A percentile compares a stretch with the other conserved stretches of the same genome.
These are phyloP conservation scores for Ametastegia equiseti DNA, from an alignment of 2,888 invertebrate species.

Conservation along the genomic window DNA sequence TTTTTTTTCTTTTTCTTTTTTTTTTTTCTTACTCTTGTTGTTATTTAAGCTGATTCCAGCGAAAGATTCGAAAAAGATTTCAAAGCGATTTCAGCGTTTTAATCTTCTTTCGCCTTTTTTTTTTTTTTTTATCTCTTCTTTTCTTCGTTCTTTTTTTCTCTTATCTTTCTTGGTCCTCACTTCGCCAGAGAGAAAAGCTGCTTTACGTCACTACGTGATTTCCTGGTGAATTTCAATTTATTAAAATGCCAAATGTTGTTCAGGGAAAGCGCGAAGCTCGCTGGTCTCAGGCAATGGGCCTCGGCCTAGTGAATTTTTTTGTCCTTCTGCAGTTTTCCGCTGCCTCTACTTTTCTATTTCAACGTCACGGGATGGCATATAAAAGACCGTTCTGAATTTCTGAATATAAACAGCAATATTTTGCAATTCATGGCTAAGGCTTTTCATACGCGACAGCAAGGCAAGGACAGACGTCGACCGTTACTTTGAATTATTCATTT, in stretches of 20 bases:
- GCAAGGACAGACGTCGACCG: constrained; percentile 29
- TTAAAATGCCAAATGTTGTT: constrained; percentile 39
- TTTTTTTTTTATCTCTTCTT: neutral
- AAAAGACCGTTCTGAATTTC: constrained; percentile 53
- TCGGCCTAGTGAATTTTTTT: constrained; percentile 1
- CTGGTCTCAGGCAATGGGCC: too few species aligned
- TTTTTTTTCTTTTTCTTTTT: too few species aligned
- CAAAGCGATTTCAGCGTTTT: neutral
- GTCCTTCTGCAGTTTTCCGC: constrained; percentile 47
- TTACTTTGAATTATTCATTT: constrained; percentile 43
- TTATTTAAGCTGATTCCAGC: constrained; percentile 27
- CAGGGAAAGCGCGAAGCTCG: neutral
- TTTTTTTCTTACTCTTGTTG: too few species aligned
- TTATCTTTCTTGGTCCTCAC: neutral
- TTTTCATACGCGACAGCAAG: constrained; percentile 18
- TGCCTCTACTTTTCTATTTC: constrained; percentile 50
- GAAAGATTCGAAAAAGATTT: constrained; percentile 18
- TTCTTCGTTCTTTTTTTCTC: neutral
- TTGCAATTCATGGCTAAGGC: constrained; percentile 60
- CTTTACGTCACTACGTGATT: constrained; percentile 21
- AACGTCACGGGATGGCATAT: constrained; percentile 14
- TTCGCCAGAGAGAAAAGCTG: neutral
- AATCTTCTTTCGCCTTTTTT: neutral
- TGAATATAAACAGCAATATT: constrained; percentile 61
- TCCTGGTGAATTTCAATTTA: constrained; percentile 46